Evolutionary conservation across 2,797 vertebrate species (phyloP), one percentile per base, ranked within the genome.

Genomic region (Oreonectes daqikongensis): DNA sequence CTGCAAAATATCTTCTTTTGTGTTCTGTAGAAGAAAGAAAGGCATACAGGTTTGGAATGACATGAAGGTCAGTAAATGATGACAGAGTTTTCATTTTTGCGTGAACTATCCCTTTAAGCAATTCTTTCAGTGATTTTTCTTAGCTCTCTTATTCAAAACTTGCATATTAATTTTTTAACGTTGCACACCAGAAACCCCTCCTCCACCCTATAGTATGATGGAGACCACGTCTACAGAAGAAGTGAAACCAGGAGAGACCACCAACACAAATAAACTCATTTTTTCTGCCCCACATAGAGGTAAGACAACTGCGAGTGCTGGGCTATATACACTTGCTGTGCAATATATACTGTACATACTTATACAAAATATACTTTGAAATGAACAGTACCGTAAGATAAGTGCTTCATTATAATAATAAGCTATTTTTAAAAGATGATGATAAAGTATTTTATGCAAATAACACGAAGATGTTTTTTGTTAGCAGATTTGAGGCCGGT

Each of bases 401-500:
- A n/a, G n/a, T n/a, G n/a, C n/a, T n/a, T n/a, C n/a, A n/a, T n/a
- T n/a, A n/a, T n/a, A n/a, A n/a, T n/a, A n/a, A n/a, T n/a, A n/a
- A n/a, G n/a, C n/a, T n/a, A n/a, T n/a, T n/a, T n/a, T n/a, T n/a
- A n/a, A n/a, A n/a, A n/a, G n/a, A n/a, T n/a, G n/a, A n/a, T n/a
- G n/a, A n/a, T n/a, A n/a, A n/a, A n/a, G n/a, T n/a, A n/a, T n/a
- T n/a, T n/a, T n/a, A n/a, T n/a, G n/a, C n/a, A n/a, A n/a, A n/a
- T n/a, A n/a, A n/a, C n/a, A n/a, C n/a, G n/a, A n/a, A n/a, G n/a
- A 18, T 32, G 28, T 32, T 42, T 40, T 9, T 10, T 2, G 73
- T 24, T 55, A 6, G 26, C 84, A 98, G 97, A 98, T 67, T 89
- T 97, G 65, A 94, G 94, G 52, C 97, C 97, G 0, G 97, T 99